A percentile compares a stretch with the other conserved stretches of the same genome.
Conservation (phyloP, 2,113 vertebrate genomes). For the Dissostichus mawsoni region DNA sequence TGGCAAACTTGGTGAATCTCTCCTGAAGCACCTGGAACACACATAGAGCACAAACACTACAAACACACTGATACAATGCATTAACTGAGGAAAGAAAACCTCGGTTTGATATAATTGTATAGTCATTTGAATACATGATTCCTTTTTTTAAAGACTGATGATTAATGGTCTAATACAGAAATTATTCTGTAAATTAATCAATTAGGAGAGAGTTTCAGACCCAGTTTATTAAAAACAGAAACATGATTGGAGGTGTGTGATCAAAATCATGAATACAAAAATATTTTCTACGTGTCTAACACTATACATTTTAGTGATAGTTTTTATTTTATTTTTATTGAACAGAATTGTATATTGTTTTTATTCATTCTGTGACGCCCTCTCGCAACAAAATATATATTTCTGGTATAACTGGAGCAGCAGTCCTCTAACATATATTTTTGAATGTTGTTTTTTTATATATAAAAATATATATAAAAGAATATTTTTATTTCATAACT, state of each 20-base stretch:
- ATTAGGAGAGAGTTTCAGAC: neutral
- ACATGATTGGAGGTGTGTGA: neutral
- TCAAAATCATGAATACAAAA: neutral
- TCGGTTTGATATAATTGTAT: too few relatives aligned
- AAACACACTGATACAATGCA: neutral
- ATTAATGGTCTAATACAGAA: too few relatives aligned
- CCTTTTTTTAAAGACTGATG: too few relatives aligned
- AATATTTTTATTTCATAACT: too few relatives aligned
- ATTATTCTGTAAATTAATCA: too few relatives aligned
- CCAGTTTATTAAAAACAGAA: neutral
- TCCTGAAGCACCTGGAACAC: slow-evolving; percentile 89
- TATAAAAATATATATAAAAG: neutral
- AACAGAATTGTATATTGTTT: neutral
- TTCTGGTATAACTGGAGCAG: neutral
- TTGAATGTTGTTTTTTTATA: neutral
- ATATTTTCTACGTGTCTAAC: neutral
- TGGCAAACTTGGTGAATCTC: slow-evolving; percentile 91
- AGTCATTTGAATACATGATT: too few relatives aligned
- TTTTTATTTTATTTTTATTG: too few relatives aligned
- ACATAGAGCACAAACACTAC: slow-evolving; percentile 5
- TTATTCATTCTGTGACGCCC: neutral
- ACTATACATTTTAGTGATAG: too few relatives aligned
- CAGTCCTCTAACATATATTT: neutral
- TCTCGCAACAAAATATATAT: neutral
- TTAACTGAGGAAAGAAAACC: neutral